Percentiles rank a stretch among this genome's conserved stretches.
Conservation (phyloP, 2,113 vertebrate species). For the Perca schrenkii region DNA sequence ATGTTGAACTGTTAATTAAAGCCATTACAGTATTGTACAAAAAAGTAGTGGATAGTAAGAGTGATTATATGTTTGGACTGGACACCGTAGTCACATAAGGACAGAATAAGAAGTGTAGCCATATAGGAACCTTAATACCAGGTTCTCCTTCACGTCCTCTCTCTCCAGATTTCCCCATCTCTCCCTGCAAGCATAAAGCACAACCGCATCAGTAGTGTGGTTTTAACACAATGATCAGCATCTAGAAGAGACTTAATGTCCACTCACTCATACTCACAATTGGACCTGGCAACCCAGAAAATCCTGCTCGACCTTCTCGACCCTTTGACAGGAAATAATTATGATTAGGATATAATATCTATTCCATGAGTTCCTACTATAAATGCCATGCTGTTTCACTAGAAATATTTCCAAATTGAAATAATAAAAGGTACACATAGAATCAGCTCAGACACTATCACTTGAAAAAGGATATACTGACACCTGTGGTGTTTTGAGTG, state of each 20-base stretch:
- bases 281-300: constrained; percentile 79
- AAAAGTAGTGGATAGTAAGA: neutral
- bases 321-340: constrained; percentile 67
- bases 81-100: neutral
- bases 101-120: constrained; percentile 63
- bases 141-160: constrained; percentile 83
- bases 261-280: constrained; percentile 73
- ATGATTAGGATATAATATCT: neutral
- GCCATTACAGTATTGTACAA: neutral
- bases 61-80: neutral
- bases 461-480: neutral
- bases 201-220: neutral
- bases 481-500: neutral
- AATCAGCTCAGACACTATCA: neutral
- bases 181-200: constrained; percentile 74
- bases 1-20: neutral
- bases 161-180: constrained; percentile 82
- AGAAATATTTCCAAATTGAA: neutral
- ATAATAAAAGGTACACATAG: neutral
- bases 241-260: neutral
- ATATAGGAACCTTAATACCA: constrained; percentile 86
- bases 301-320: constrained; percentile 76
- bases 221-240: neutral
- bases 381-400: neutral
- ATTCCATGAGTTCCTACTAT: neutral